These are phyloP conservation scores for Eupithecia subumbrata DNA, from an alignment of 2,888 invertebrate genomes.

Conservation along the genomic window DNA sequence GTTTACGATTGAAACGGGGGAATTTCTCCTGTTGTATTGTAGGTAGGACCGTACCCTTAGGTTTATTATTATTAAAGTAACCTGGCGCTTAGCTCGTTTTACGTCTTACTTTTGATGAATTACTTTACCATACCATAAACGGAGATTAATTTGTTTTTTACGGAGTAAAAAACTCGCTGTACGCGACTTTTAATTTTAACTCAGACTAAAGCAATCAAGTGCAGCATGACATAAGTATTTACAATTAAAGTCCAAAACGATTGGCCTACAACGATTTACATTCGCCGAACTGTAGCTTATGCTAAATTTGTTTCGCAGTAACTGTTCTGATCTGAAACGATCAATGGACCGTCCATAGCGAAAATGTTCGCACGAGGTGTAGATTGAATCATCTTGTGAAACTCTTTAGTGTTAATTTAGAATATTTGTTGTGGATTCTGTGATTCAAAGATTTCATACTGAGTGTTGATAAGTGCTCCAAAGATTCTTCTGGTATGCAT, in stretches of 20 bases:
- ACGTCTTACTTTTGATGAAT: slow-evolving; percentile 16
- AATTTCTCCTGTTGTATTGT: slow-evolving; percentile 42
- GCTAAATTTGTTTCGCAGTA: slow-evolving; percentile 59
- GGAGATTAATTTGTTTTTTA: neutral
- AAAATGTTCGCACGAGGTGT: slow-evolving; percentile 80
- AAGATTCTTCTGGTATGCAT: slow-evolving; percentile 76
- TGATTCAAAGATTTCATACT: slow-evolving; percentile 43
- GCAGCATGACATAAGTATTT: slow-evolving; percentile 52
- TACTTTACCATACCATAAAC: neutral
- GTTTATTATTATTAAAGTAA: slow-evolving; percentile 18
- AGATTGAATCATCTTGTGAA: slow-evolving; percentile 60
- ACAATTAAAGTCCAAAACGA: slow-evolving; percentile 42
- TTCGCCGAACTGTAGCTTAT: slow-evolving; percentile 54
- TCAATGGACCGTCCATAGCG: slow-evolving; percentile 54
- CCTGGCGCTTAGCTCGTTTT: slow-evolving; percentile 3
- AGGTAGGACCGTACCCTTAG: slow-evolving; percentile 25
- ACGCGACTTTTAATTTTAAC: slow-evolving; percentile 37
- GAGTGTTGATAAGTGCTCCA: slow-evolving; percentile 60
- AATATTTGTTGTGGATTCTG: slow-evolving; percentile 35
- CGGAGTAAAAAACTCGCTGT: neutral
- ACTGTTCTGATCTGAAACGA: slow-evolving; percentile 47
- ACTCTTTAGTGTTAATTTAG: slow-evolving; percentile 44
- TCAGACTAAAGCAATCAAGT: slow-evolving; percentile 55
- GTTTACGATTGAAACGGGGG: slow-evolving; percentile 42
- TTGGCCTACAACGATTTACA: slow-evolving; percentile 46